These are phyloP conservation scores for Lepus timidus DNA, from an alignment of 2,113 vertebrate species.

Conservation along the genomic window DNA sequence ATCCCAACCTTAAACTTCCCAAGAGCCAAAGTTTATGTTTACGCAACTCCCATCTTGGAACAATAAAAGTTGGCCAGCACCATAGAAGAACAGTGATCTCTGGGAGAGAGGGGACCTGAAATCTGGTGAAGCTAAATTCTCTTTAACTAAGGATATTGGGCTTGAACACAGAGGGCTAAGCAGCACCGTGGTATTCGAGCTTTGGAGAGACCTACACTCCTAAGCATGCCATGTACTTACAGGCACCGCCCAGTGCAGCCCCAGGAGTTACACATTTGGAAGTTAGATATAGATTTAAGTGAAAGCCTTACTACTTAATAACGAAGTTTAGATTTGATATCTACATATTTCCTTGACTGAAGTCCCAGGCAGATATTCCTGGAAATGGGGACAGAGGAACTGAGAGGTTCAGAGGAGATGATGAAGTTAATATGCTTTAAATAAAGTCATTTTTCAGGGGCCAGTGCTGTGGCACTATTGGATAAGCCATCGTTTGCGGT, in stretches of 20 bases:
- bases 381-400: fast-evolving
- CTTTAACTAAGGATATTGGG: not conserved
- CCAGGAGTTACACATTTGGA: not conserved
- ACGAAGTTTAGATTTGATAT: constrained; percentile 6
- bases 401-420: not conserved
- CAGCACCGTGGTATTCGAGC: not conserved
- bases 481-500: too few species aligned
- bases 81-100: not conserved
- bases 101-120: not conserved
- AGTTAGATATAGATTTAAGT: not conserved
- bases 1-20: not conserved
- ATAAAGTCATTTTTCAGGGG: not conserved
- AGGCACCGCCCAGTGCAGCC: not conserved
- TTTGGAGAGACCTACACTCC: not conserved
- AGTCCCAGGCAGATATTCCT: not conserved
- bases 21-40: constrained; percentile 5
- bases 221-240: not conserved
- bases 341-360: not conserved
- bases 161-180: not conserved
- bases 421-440: not conserved
- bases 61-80: constrained; percentile 16
- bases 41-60: constrained; percentile 8
- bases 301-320: not conserved
- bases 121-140: not conserved
- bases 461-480: too few species aligned